Evolutionary conservation across 2,113 vertebrate species (phyloP).

Genomic region (Diadophis punctatus): DNA sequence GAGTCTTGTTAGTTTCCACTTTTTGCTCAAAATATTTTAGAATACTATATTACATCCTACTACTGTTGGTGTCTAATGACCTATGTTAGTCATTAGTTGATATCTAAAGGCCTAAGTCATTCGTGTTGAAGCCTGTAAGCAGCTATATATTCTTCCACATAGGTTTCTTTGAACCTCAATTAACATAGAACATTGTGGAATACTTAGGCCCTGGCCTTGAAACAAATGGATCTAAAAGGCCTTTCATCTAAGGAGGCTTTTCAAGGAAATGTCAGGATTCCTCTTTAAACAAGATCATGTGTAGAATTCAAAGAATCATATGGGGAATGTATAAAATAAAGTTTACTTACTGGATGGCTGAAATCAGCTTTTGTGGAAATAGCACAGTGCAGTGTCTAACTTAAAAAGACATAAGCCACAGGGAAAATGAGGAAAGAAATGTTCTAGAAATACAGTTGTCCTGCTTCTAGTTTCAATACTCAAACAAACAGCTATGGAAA

Average conservation of each 20-base stretch:
- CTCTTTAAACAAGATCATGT: not conserved
- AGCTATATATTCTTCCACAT: constrained; percentile 63
- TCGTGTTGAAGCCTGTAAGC: constrained; percentile 58
- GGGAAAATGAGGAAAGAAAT: not conserved
- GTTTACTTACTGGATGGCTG: not conserved
- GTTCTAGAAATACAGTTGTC: not conserved
- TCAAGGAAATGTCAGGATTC: constrained; percentile 31
- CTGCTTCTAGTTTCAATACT: not conserved
- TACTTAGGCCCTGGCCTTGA: constrained; percentile 43
- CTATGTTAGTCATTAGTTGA: not conserved
- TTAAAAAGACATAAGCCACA: not conserved
- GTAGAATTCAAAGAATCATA: constrained; percentile 24
- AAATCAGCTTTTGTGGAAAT: not conserved
- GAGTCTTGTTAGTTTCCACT: constrained; percentile 61
- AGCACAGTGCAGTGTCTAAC: not conserved
- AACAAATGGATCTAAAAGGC: constrained; percentile 45
- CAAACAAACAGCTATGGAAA: not conserved
- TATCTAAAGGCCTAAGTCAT: constrained; percentile 65
- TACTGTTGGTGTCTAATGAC: constrained; percentile 69
- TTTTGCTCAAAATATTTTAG: constrained; percentile 64
- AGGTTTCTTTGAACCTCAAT: constrained; percentile 54
- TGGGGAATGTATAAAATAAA: not conserved
- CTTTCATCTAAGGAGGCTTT: constrained; percentile 37
- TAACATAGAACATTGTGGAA: constrained; percentile 40
- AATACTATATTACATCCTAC: constrained; percentile 63